Evolutionary conservation across 2,888 invertebrate species (phyloP).

Genomic region (Campoplex nolae): DNA sequence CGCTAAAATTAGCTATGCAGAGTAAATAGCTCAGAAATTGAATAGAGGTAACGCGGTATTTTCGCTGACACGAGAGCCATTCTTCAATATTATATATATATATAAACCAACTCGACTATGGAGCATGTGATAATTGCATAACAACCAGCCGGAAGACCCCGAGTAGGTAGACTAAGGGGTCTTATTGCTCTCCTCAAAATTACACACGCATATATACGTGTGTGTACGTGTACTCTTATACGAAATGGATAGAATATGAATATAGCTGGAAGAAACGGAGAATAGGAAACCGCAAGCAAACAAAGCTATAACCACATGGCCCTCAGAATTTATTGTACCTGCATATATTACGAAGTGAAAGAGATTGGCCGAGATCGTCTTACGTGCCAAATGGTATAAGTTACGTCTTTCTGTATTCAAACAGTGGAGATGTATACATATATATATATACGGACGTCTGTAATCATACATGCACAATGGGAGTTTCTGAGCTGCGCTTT

Average conservation of each 20-base stretch:
- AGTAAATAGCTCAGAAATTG: conserved; percentile 22
- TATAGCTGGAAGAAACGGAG: conserved; percentile 33
- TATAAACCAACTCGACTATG: conserved; percentile 46
- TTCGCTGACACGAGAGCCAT: conserved; percentile 20
- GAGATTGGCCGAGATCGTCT: not conserved
- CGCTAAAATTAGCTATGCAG: not conserved
- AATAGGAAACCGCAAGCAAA: conserved; percentile 45
- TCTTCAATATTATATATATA: not conserved
- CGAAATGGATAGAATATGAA: conserved; percentile 36
- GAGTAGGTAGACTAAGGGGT: conserved; percentile 25
- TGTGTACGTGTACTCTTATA: not conserved
- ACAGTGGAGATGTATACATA: not conserved
- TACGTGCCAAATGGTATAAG: not conserved
- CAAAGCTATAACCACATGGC: conserved; percentile 44
- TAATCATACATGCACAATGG: conserved; percentile 30
- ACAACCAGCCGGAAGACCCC: conserved; percentile 54
- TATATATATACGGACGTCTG: not conserved
- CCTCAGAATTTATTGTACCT: conserved; percentile 38
- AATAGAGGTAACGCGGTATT: conserved; percentile 24
- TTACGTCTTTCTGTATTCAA: conserved; percentile 14
- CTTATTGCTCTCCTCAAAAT: conserved; percentile 28
- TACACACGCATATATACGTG: not conserved
- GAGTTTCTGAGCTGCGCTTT: conserved; percentile 44
- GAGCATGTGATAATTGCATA: conserved; percentile 70
- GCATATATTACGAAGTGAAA: conserved; percentile 17